Base-by-base conservation (phyloP, 2,797 vertebrate species). In the Spondyliosoma cantharus region DNA sequence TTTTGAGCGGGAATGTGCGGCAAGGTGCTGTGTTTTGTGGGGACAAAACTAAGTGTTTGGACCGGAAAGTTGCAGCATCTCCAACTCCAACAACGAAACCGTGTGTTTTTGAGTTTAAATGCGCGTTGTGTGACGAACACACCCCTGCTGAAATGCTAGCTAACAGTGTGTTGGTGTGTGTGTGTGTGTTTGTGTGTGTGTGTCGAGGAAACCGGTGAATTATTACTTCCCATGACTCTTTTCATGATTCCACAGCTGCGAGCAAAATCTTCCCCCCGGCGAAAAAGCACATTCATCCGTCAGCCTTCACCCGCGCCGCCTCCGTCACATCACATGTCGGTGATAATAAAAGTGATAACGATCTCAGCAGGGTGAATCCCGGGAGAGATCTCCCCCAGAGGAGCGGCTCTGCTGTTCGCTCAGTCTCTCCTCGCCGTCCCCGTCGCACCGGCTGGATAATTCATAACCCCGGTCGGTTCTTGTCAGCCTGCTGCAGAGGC, bases 401-500 rank as follows among this genome's bases (percentile, higher is more conserved):
- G 56, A 65, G 37, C 48, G 1, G 37, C 60, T 53, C 62, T 32
- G 2, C 48, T 8, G 1, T 11, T 64, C 56, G 22, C 46, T 65
- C 62, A 71, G 73, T 66, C 70, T 66, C 57, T 71, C 60, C 20
- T 56, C 29, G 0, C 20, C 32, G 19, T 50, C 63, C 11, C 73
- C 25, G 52, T 7, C 67, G 73, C 48, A 78, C 42, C n/a, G 19
- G 4, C 77, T 87, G 49, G 78, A 82, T 88, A 72, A 88, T 88
- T 88, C 71, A 88, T 75, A 67, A 74, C 45, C 66, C 14, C 69
- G 7, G 78, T 60, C 52, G 73, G 43, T 68, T 17, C 22, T 76
- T 74, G 76, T 76, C 82, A 75, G 22, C 45, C 52, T 66, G 69
- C 22, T 66, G 63, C 43, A 63, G 24, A 46, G 37, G 65, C 67